Percentiles rank a stretch among this genome's conserved stretches.
These are phyloP conservation scores for Callospermophilus lateralis DNA, from an alignment of 2,113 vertebrate genomes.

Conservation along the genomic window DNA sequence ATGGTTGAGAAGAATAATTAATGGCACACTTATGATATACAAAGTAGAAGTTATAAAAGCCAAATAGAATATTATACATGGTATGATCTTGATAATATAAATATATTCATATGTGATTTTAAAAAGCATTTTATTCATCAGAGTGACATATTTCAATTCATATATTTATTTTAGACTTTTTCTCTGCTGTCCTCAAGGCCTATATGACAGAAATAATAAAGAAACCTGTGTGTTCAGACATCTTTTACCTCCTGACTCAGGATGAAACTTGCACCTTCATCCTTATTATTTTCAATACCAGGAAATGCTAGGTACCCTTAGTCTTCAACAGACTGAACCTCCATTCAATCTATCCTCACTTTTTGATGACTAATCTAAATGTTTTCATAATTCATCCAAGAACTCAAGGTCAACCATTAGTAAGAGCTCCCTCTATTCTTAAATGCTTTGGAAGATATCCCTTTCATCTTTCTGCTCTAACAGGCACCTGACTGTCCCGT, in stretches of 20 bases:
- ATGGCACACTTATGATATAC: not conserved
- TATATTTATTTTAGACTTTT: not conserved
- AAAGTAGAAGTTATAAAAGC: not conserved
- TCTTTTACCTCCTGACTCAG: not conserved
- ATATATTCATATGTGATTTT: not conserved
- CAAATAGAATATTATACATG: not conserved
- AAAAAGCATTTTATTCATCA: not conserved
- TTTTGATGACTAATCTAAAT: not conserved
- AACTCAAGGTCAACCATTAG: not conserved
- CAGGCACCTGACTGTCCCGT: not conserved
- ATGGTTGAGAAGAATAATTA: not conserved
- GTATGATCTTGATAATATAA: not conserved
- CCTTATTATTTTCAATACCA: not conserved
- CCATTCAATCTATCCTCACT: not conserved
- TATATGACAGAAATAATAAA: not conserved
- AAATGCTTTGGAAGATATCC: not conserved
- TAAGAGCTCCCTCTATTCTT: not conserved
- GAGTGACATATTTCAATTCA: conserved; percentile 22
- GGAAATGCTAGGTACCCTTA: not conserved
- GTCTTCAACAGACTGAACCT: not conserved
- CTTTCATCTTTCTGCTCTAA: not conserved
- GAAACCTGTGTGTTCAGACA: not conserved
- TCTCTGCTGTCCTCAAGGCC: not conserved
- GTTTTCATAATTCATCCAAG: not conserved
- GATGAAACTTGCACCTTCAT: not conserved